These are phyloP conservation scores for Pseudopipra pipra DNA, from an alignment of 2,113 vertebrate genomes.

Conservation along the genomic window DNA sequence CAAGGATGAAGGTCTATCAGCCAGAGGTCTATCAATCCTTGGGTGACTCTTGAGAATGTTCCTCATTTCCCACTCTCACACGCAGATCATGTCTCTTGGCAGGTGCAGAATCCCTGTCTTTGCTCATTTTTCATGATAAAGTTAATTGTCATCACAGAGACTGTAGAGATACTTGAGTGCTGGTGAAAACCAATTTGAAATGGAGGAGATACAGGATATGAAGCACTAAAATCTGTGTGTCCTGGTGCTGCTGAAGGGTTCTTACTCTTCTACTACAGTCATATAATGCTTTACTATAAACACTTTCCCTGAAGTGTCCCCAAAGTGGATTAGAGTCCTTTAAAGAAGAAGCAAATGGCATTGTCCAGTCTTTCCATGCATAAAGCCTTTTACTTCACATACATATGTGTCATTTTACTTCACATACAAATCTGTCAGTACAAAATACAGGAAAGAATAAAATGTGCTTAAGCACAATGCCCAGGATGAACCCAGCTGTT, in stretches of 20 bases:
- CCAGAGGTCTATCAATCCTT: neutral
- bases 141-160: neutral
- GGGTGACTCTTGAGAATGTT: neutral
- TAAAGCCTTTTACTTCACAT: neutral
- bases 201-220: neutral
- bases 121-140: neutral
- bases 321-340: neutral
- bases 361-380: neutral
- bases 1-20: neutral
- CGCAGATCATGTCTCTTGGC: neutral
- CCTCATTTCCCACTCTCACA: neutral
- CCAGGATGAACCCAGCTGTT: neutral
- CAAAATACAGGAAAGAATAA: neutral
- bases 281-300: neutral
- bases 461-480: neutral
- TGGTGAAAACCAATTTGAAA: neutral
- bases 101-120: neutral
- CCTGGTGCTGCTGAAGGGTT: neutral
- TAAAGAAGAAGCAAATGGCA: neutral
- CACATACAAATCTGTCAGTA: neutral
- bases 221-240: neutral
- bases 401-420: neutral
- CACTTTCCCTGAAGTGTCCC: neutral
- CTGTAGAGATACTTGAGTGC: neutral
- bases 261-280: neutral